Conservation (phyloP, 2,888 invertebrate genomes). For the Agapostemon virescens region DNA sequence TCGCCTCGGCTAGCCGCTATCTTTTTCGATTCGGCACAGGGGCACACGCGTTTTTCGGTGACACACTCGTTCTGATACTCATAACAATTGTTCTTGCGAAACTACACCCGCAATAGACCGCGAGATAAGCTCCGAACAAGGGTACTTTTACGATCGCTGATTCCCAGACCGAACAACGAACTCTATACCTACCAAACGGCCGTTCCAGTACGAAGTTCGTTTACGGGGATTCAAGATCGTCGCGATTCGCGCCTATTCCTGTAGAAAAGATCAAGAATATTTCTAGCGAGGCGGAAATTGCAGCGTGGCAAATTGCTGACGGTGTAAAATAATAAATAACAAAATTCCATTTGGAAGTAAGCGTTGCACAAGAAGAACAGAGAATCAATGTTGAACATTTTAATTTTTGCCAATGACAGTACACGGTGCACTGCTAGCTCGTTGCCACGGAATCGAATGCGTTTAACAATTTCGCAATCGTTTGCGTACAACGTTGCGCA, state of each 20-base stretch:
- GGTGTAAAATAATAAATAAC: too few species aligned
- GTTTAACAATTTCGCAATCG: too few species aligned
- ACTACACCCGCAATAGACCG: neutral
- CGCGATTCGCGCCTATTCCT: neutral
- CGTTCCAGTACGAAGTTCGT: neutral
- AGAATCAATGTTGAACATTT: too few species aligned
- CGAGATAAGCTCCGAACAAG: neutral
- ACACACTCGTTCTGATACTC: neutral
- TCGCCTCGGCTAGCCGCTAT: neutral
- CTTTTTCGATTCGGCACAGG: neutral
- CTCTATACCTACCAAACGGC: neutral
- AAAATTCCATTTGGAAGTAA: too few species aligned
- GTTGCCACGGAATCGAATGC: too few species aligned
- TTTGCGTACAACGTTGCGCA: too few species aligned
- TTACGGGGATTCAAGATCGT: neutral
- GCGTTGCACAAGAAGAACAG: too few species aligned
- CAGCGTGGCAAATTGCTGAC: too few species aligned
- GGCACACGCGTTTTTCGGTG: neutral
- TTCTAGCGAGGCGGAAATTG: too few species aligned
- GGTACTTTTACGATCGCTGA: conserved; percentile 1
- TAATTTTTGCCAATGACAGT: too few species aligned
- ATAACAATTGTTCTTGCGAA: conserved; percentile 9
- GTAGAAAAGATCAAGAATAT: too few species aligned
- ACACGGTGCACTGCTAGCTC: too few species aligned
- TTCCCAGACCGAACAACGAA: neutral